Evolutionary conservation across 1,140 invertebrate genomes (phyloP).

Genomic region (Aporrectodea caliginosa): DNA sequence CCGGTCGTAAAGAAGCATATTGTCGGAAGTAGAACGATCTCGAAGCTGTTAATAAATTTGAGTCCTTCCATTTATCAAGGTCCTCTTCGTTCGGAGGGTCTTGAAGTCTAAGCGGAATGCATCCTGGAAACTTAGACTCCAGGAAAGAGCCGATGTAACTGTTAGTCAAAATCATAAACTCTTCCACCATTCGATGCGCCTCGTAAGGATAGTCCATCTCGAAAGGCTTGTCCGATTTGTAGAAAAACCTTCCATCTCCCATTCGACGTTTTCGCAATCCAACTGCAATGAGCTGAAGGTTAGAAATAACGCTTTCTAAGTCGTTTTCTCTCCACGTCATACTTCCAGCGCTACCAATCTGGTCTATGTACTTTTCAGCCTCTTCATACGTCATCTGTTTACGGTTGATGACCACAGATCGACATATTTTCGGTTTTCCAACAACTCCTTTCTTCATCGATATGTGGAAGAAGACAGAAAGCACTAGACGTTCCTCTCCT

Average conservation of each 20-base stretch:
- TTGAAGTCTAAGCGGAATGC: constrained; percentile 42
- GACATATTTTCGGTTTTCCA: not conserved
- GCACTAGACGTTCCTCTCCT: constrained; percentile 44
- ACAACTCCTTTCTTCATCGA: not conserved
- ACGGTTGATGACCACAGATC: constrained; percentile 17
- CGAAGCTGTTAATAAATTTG: not conserved
- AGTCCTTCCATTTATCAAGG: constrained; percentile 40
- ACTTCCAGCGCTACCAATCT: not conserved
- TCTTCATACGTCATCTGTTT: constrained; percentile 16
- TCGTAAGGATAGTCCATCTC: constrained; percentile 36
- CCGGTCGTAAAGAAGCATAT: not conserved
- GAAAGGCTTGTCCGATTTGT: constrained; percentile 35
- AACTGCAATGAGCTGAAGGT: constrained; percentile 33
- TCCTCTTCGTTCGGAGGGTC: constrained; percentile 34
- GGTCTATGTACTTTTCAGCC: not conserved
- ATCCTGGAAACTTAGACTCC: constrained; percentile 35
- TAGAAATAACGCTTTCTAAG: constrained; percentile 37
- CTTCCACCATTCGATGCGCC: constrained; percentile 44
- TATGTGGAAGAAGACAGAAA: constrained; percentile 38
- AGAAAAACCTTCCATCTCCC: constrained; percentile 38
- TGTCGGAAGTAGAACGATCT: constrained; percentile 12
- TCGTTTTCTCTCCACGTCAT: not conserved
- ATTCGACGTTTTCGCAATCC: constrained; percentile 39
- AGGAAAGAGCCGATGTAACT: constrained; percentile 42
- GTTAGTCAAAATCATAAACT: constrained; percentile 46